Evolutionary conservation across 1,140 invertebrate genomes (phyloP).

Genomic region (Drosophila punjabiensis): DNA sequence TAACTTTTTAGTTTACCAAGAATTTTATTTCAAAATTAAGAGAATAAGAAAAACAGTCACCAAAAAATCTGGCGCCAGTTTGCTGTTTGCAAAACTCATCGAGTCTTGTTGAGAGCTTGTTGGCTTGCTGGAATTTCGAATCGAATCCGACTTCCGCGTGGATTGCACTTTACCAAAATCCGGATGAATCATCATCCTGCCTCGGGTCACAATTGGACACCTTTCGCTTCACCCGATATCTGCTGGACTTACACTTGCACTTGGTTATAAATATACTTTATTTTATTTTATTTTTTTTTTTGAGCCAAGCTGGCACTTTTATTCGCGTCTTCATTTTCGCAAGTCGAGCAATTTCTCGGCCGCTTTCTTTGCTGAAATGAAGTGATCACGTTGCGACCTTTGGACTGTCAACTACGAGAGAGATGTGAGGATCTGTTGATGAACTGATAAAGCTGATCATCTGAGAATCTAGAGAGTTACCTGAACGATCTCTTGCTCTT

Average conservation of each 20-base stretch:
- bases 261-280: neutral
- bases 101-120: neutral
- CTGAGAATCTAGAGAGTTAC: slow-evolving; percentile 12
- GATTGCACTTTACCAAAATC: slow-evolving; percentile 32
- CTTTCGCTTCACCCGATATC: slow-evolving; percentile 31
- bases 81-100: slow-evolving; percentile 7
- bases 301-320: too few relatives aligned
- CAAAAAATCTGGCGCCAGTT: slow-evolving; percentile 15
- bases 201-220: slow-evolving; percentile 55
- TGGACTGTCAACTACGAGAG: slow-evolving; percentile 7
- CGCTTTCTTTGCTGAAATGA: slow-evolving; percentile 55
- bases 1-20: too few relatives aligned
- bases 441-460: slow-evolving; percentile 12
- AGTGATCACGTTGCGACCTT: slow-evolving; percentile 36
- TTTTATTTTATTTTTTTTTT: slow-evolving; percentile 25
- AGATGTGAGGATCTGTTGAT: neutral
- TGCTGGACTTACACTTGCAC: slow-evolving; percentile 14
- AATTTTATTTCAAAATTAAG: neutral
- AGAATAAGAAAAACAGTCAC: neutral
- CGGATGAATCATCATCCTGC: slow-evolving; percentile 34
- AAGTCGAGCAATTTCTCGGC: slow-evolving; percentile 46
- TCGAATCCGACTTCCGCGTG: slow-evolving; percentile 35
- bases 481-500: neutral
- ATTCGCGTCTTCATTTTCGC: slow-evolving; percentile 22
- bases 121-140: slow-evolving; percentile 19